Base-by-base conservation (phyloP, 1,140 invertebrate species). In the Sminthurides bifidus region DNA sequence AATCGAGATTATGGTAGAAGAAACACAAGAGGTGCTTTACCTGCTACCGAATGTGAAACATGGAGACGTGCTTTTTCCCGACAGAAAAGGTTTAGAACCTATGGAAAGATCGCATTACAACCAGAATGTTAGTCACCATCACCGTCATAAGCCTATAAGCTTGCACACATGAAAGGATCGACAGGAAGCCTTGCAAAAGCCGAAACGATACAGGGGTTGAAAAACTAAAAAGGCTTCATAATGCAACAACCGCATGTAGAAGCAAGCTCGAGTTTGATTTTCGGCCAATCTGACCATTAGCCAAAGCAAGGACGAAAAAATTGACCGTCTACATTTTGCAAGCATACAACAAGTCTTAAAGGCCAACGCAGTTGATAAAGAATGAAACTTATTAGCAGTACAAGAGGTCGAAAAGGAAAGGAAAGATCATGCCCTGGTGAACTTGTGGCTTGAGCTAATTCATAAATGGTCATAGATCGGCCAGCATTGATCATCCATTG, bases 31-130 rank as follows among this genome's bases (percentile, higher is more conserved):
- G 21, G 10, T 10, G 21, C 19, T 48, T 56, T 56, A 64, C 62
- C 62, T 56, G 59, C 51, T 49, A 53, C 63, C 63, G 56, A 65
- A 65, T 43, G 58, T 50, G 49, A 65, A 65, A 46, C 63, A 61
- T 15, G 63, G 57, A 17, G 59, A 61, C 14, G 59, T 55, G 27
- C 63, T 59, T 46, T 61, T 61, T 30, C 59, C 63, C n/a, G 63
- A 61, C 3, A 65, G 49, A 31, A 51, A 59, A 29, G 63, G 63
- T 35, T 56, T 61, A 41, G 52, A 46, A 44, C 63, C 63, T 65
- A 41, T 8, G 23, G 6, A 41, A 6, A 41, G n/a, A 5, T 41
- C n/a, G n/a, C n/a, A 17, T 5, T 41, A 4, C 5, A n/a, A 17
- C n/a, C 5, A 17, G n/a, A 41, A 17, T 17, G n/a, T 8, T 41